Percentiles rank a stretch among this genome's conserved stretches.
Evolutionary conservation across 2,888 invertebrate genomes (phyloP).

Genomic region (Saturnia japonica): DNA sequence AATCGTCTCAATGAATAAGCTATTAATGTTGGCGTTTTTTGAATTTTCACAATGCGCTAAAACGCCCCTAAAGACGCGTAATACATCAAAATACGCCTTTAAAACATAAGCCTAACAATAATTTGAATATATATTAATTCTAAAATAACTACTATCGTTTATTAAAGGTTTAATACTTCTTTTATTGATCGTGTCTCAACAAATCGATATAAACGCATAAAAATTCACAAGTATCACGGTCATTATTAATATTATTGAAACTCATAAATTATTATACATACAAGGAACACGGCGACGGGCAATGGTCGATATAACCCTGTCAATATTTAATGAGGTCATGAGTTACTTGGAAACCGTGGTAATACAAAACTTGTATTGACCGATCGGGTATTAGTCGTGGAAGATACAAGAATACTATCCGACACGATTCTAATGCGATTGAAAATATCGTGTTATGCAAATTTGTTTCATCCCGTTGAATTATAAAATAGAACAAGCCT

Average conservation of each 20-base stretch:
- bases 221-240: constrained; percentile 6
- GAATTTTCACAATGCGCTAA: too few relatives aligned
- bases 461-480: too few relatives aligned
- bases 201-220: neutral
- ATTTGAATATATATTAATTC: neutral
- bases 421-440: neutral
- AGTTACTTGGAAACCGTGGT: constrained; percentile 69
- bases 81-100: too few relatives aligned
- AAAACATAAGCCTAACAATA: too few relatives aligned
- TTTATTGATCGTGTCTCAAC: neutral
- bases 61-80: too few relatives aligned
- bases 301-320: constrained; percentile 61
- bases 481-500: too few relatives aligned
- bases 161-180: neutral
- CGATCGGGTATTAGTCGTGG: constrained; percentile 33
- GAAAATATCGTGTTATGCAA: constrained; percentile 1
- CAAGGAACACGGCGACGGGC: constrained; percentile 24
- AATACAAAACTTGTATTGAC: constrained; percentile 65
- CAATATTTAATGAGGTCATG: constrained; percentile 71
- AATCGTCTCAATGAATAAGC: too few relatives aligned
- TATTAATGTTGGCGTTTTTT: too few relatives aligned
- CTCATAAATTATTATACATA: constrained; percentile 32
- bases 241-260: constrained; percentile 1
- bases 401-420: neutral
- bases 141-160: neutral